Base-by-base conservation (phyloP, 2,113 vertebrate species). In the Platysternon megacephalum region DNA sequence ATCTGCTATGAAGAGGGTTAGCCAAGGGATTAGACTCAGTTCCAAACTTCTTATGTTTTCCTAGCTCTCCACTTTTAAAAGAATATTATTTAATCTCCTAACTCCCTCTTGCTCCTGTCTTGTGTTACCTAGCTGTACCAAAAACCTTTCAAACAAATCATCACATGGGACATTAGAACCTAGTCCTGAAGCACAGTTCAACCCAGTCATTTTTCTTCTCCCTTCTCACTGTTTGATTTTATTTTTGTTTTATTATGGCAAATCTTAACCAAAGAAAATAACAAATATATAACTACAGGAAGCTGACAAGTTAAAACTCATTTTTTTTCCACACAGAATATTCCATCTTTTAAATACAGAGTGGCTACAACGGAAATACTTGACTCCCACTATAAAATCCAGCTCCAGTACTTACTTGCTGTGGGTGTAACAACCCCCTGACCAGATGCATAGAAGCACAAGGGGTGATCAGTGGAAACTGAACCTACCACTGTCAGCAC, bases 171-270 rank as follows among this genome's bases (percentile, higher is more conserved):
- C 74, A 2, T 21, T 22, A 80, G n/a, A 82, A 87, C 46, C 55
- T 39, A 39, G 35, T 83, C 92, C 14, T 5, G 48, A 32, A 78
- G 39, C 13, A 52, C 58, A 87, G 84, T 78, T 93, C 65, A 44
- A 35, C 85, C 48, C 74, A 53, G 51, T 32, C 42, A 53, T 90
- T 94, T 94, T 85, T 87, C 86, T 28, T 46, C 84, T 93, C 68
- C 8, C 28, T 95, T 74, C 79, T 16, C 35, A 19, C 21, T 94
- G 79, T 28, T 89, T 92, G 46, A 61, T 48, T 86, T 79, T 96
- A 84, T 90, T 96, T 97, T 95, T 84, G 74, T 81, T 39, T 74
- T 26, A n/a, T 6, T 24, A 42, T 42, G 80, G 84, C 81, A 92
- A 89, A 89, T 44, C 24, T 87, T 58, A 87, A 85, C 83, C 10